Evolutionary conservation across 1,140 invertebrate species (phyloP).

Genomic region (Hestina assimilis): DNA sequence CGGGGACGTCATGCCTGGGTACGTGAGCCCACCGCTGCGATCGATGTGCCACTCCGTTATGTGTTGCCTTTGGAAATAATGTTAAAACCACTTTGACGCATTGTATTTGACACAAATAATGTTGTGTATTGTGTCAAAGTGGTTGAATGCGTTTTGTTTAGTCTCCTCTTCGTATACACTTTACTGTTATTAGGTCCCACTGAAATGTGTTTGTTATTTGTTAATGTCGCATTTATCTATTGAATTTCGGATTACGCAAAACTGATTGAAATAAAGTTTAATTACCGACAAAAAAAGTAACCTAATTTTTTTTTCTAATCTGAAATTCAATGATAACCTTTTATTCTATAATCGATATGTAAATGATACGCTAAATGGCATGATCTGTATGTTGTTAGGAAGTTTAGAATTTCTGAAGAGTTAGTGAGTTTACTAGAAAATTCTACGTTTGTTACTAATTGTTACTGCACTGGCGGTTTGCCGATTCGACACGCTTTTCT

Average conservation of each 20-base stretch:
- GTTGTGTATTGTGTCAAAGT: constrained; percentile 32
- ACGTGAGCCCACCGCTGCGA: constrained; percentile 54
- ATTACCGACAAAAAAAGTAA: too few species aligned
- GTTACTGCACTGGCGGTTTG: constrained; percentile 41
- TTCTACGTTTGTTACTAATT: constrained; percentile 24
- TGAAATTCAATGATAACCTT: constrained; percentile 33
- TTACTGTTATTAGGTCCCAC: constrained; percentile 51
- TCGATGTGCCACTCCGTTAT: constrained; percentile 56
- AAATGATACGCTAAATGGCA: constrained; percentile 46
- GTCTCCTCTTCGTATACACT: constrained; percentile 45
- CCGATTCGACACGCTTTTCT: constrained; percentile 43
- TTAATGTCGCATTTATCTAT: constrained; percentile 32
- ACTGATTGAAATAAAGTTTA: too few species aligned
- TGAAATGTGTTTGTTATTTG: constrained; percentile 47
- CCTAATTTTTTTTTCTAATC: constrained; percentile 12
- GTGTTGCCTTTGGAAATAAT: constrained; percentile 47
- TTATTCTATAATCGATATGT: constrained; percentile 33
- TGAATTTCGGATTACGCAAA: constrained; percentile 34
- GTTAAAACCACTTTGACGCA: constrained; percentile 27
- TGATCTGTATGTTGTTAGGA: constrained; percentile 65
- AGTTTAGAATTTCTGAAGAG: constrained; percentile 28
- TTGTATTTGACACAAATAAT: not conserved
- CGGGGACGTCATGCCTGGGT: constrained; percentile 72
- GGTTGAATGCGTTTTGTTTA: constrained; percentile 43
- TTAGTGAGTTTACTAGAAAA: constrained; percentile 25